Percentiles rank a stretch among this genome's conserved stretches.
phyloP scores from a whole-genome alignment of 2,113 vertebrate species.

The Bostrychus sinensis region DNA sequence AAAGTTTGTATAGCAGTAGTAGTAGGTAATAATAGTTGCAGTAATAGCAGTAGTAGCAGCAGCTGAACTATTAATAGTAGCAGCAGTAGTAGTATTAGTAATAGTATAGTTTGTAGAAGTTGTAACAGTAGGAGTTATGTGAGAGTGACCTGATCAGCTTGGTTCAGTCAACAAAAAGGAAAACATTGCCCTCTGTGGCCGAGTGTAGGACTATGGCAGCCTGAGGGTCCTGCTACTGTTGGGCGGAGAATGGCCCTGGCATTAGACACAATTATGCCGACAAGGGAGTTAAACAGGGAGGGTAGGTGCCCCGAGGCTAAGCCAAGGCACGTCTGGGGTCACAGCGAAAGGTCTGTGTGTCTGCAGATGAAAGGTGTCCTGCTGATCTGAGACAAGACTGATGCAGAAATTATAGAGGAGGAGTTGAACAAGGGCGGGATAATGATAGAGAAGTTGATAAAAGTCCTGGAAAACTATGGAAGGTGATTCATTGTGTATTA shows the following conservation, averaged over 20 bases:
- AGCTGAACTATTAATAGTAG: no score
- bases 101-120: background rate
- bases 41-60: no score
- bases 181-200: constrained; percentile 72
- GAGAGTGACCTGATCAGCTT: background rate
- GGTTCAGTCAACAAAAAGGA: constrained; percentile 66
- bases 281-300: constrained; percentile 71
- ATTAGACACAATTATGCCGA: constrained; percentile 75
- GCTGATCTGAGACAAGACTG: constrained; percentile 39
- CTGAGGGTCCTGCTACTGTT: constrained; percentile 32
- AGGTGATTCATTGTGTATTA: constrained; percentile 6
- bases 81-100: no score
- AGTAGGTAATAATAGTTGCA: background rate
- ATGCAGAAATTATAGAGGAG: constrained; percentile 53
- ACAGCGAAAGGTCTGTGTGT: constrained; percentile 53
- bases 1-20: background rate
- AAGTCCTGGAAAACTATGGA: background rate
- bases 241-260: constrained; percentile 64
- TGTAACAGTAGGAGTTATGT: background rate
- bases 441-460: constrained; percentile 18
- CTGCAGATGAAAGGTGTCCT: constrained; percentile 64
- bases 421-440: constrained; percentile 26
- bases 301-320: constrained; percentile 54
- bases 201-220: constrained; percentile 23
- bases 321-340: constrained; percentile 39